Percentiles rank a stretch among this genome's conserved stretches.
phyloP scores from a whole-genome alignment of 2,113 vertebrate species.

The Uria lomvia region DNA sequence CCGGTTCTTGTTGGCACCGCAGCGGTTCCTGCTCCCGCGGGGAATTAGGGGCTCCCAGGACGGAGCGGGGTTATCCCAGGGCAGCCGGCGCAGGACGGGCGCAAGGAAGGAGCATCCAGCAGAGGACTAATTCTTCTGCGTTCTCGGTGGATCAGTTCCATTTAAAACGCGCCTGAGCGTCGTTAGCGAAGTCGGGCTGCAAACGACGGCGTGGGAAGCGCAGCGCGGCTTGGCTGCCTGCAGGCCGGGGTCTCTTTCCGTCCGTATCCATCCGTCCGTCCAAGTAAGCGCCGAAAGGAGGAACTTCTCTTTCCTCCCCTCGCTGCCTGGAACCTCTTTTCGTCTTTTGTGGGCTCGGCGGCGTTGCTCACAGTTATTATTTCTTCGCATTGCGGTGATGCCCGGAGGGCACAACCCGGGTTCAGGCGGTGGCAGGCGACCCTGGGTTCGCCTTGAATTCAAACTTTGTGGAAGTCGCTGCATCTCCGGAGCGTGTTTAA shows the following conservation, averaged over 20 bases:
- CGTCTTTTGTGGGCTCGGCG: background rate
- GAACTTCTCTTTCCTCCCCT: background rate
- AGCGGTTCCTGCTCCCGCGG: background rate
- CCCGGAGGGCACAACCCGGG: background rate
- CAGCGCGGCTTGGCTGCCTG: background rate
- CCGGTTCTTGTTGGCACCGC: background rate
- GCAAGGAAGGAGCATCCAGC: background rate
- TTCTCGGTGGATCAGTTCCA: background rate
- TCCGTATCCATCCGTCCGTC: background rate
- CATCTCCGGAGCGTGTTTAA: rapidly evolving
- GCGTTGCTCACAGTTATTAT: background rate
- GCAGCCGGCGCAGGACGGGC: background rate
- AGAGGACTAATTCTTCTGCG: background rate
- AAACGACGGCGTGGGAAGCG: too few relatives aligned
- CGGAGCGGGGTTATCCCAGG: background rate
- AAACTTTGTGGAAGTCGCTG: background rate
- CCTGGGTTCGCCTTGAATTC: background rate
- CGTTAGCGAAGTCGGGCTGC: background rate
- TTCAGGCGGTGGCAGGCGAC: background rate
- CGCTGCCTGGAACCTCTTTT: background rate
- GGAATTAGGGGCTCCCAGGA: background rate
- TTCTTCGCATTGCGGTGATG: background rate
- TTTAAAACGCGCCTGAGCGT: background rate
- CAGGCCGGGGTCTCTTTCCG: background rate
- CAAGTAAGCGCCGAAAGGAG: background rate